Conservation (phyloP, 2,113 vertebrate species). For the Cyprinus carpio region DNA sequence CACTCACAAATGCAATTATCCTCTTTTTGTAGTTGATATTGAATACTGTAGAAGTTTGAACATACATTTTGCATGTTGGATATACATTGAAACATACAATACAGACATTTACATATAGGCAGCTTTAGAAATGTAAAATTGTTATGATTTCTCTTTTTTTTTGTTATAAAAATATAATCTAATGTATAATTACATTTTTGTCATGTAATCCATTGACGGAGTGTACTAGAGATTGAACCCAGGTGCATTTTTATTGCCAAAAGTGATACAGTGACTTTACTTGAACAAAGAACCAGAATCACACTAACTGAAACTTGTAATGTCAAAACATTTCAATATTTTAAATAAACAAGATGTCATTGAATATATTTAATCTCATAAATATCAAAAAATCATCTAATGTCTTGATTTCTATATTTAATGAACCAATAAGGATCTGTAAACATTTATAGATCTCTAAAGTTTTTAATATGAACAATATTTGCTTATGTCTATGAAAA, state of each 20-base stretch:
- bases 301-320: too few relatives aligned
- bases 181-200: not conserved
- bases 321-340: too few relatives aligned
- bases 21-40: not conserved
- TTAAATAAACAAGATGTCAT: too few relatives aligned
- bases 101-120: not conserved
- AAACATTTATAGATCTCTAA: not conserved
- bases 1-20: not conserved
- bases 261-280: too few relatives aligned
- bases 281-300: too few relatives aligned
- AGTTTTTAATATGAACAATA: not conserved
- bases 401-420: not conserved
- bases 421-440: not conserved
- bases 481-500: not conserved
- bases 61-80: not conserved
- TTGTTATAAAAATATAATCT: too few relatives aligned
- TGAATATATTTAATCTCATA: too few relatives aligned
- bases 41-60: not conserved
- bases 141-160: too few relatives aligned
- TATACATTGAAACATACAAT: not conserved
- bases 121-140: not conserved
- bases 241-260: too few relatives aligned
- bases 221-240: too few relatives aligned
- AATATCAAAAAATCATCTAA: too few relatives aligned
- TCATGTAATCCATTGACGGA: too few relatives aligned